Conservation (phyloP, 2,797 vertebrate genomes). For the Buceros bicornis region DNA sequence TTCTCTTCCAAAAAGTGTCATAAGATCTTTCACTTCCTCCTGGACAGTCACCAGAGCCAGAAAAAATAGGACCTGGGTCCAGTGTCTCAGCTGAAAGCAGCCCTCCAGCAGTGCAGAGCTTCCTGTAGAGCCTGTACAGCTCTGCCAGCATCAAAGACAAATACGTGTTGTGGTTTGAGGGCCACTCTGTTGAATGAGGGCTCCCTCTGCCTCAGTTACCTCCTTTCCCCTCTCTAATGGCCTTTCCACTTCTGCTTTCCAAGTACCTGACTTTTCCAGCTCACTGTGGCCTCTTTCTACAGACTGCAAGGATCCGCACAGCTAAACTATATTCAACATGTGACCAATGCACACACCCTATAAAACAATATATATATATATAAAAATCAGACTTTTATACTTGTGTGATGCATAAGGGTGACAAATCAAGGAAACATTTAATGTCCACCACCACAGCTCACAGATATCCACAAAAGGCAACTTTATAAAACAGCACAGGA, state of each 20-base stretch:
- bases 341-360: neutral
- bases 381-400: neutral
- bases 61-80: slow-evolving; percentile 60
- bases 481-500: neutral
- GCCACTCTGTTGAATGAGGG: neutral
- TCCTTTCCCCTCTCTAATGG: neutral
- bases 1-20: slow-evolving; percentile 66
- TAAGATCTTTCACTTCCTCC: slow-evolving; percentile 64
- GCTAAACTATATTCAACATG: slow-evolving; percentile 1
- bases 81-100: slow-evolving; percentile 59
- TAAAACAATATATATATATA: neutral
- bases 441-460: neutral
- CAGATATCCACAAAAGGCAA: neutral
- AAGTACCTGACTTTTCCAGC: neutral
- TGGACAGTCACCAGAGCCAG: slow-evolving; percentile 62
- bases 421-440: slow-evolving; percentile 26
- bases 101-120: slow-evolving; percentile 49
- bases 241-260: slow-evolving; percentile 16
- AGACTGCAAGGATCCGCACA: neutral
- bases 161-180: neutral
- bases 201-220: neutral
- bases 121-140: slow-evolving; percentile 18
- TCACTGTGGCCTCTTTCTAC: neutral
- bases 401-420: neutral
- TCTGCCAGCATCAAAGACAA: slow-evolving; percentile 53